A percentile compares a stretch with the other conserved stretches of the same genome.
Conservation (phyloP, 2,113 vertebrate genomes). For the Callithrix jacchus region DNA sequence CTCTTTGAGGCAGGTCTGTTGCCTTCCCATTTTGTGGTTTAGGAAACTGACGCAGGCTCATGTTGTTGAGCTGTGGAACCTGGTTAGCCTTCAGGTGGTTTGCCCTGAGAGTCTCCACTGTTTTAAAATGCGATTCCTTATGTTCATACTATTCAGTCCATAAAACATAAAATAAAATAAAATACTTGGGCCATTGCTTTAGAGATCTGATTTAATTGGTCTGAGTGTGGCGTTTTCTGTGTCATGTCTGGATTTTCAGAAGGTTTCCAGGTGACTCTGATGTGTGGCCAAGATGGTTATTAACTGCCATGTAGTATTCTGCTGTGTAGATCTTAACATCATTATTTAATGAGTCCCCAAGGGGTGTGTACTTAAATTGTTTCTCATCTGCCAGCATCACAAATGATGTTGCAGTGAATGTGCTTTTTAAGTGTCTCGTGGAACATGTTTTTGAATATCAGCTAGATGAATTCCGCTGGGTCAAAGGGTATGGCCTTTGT, state of each 20-base stretch:
- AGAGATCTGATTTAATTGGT: not conserved
- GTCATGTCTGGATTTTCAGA: not conserved
- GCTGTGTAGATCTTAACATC: rapidly evolving
- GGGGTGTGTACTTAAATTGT: not conserved
- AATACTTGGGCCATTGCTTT: not conserved
- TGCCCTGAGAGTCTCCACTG: not conserved
- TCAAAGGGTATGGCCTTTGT: not conserved
- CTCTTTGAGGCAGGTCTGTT: not conserved
- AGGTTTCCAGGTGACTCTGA: not conserved
- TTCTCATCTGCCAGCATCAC: not conserved
- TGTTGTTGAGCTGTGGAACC: not conserved
- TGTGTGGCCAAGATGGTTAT: not conserved
- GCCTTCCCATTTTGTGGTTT: too few species aligned
- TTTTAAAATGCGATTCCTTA: not conserved
- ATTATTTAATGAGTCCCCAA: not conserved
- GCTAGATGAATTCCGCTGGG: not conserved
- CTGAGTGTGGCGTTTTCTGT: not conserved
- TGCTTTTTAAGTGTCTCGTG: not conserved
- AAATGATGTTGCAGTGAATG: not conserved
- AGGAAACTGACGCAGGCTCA: not conserved
- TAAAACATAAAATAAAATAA: not conserved
- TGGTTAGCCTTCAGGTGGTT: not conserved
- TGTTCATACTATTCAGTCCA: too few species aligned
- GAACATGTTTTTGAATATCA: not conserved
- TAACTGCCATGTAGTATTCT: not conserved